Percentiles rank a stretch among this genome's conserved stretches.
These are phyloP conservation scores for Procambarus virginalis DNA, from an alignment of 1,140 invertebrate species.

Conservation along the genomic window DNA sequence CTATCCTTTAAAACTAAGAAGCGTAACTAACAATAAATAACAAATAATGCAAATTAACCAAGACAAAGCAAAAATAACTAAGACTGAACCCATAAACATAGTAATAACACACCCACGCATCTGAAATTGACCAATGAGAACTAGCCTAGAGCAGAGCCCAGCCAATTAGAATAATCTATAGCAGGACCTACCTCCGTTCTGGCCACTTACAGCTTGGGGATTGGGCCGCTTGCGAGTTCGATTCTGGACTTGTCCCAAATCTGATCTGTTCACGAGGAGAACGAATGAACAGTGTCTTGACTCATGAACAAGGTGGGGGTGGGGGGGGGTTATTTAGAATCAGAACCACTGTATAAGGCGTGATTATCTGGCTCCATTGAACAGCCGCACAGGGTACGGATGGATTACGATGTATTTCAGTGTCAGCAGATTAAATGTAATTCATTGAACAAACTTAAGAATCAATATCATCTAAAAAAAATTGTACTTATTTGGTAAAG, in stretches of 20 bases:
- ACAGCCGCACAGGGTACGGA: background rate
- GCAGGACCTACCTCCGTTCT: constrained; percentile 38
- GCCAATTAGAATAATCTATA: background rate
- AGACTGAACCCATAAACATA: no score
- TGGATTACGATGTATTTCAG: background rate
- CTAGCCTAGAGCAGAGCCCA: background rate
- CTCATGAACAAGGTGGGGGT: background rate
- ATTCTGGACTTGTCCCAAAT: constrained; percentile 54
- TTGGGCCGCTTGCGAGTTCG: constrained; percentile 53
- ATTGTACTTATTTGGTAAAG: no score
- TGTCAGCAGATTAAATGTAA: background rate
- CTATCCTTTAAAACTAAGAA: no score
- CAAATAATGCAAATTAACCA: no score
- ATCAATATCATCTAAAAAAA: no score
- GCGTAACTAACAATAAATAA: no score
- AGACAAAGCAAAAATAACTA: no score
- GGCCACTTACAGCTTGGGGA: constrained; percentile 47
- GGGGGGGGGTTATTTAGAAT: no score
- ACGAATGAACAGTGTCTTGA: background rate
- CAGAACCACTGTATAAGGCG: no score
- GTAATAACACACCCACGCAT: no score
- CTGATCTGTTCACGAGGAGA: constrained; percentile 46
- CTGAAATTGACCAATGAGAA: no score
- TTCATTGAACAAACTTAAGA: no score
- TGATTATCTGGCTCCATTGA: background rate